A percentile compares a stretch with the other conserved stretches of the same genome.
phyloP scores from a whole-genome alignment of 1,140 invertebrate genomes.

The Marisa cornuarietis region DNA sequence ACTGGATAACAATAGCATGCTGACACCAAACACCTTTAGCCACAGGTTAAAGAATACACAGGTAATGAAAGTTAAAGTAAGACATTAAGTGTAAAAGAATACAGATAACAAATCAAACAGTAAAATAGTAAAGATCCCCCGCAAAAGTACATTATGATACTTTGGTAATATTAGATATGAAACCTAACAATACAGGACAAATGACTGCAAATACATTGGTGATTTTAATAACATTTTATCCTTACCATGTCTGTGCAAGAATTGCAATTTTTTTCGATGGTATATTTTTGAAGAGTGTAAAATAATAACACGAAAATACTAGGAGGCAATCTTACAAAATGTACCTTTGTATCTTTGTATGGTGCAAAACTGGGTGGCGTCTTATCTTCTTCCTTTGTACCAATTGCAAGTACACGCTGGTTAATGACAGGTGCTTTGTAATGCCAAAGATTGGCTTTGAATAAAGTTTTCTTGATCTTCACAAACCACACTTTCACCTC shows the following conservation, averaged over 20 bases:
- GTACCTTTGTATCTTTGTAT: slow-evolving; percentile 14
- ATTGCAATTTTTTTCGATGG: not conserved
- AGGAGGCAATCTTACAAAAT: not conserved
- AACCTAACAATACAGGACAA: no score
- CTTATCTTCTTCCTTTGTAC: slow-evolving; percentile 40
- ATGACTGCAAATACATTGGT: no score
- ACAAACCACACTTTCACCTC: slow-evolving; percentile 34
- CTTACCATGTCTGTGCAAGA: not conserved
- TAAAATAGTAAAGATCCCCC: no score
- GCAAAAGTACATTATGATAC: no score
- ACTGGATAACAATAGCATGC: no score
- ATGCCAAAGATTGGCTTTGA: slow-evolving; percentile 36
- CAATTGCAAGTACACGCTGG: slow-evolving; percentile 41
- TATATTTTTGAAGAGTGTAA: not conserved
- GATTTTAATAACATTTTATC: not conserved
- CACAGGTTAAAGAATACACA: no score
- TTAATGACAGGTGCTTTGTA: slow-evolving; percentile 42
- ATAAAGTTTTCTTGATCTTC: slow-evolving; percentile 38
- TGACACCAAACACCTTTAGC: no score
- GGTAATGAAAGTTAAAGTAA: no score
- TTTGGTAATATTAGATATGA: no score
- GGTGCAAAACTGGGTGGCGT: slow-evolving; percentile 38
- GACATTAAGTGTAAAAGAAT: no score
- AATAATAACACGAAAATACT: no score
- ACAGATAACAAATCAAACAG: no score